phyloP scores from a whole-genome alignment of 1,140 invertebrate species.

The Pogonus chalceus region DNA sequence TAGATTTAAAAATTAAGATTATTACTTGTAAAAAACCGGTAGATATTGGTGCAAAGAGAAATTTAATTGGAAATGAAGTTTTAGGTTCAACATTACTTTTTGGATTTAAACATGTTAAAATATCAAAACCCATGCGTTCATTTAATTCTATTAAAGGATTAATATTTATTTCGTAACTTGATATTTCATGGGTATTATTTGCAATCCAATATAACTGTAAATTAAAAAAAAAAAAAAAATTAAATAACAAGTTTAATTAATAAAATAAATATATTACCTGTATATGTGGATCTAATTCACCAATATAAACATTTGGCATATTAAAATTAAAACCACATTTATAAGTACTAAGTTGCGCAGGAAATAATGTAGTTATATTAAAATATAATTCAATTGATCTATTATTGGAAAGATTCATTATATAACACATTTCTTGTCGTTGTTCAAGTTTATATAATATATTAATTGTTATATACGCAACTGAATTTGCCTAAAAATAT shows the following conservation, averaged over 20 bases:
- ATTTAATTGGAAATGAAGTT: slow-evolving; percentile 13
- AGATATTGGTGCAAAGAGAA: slow-evolving; percentile 23
- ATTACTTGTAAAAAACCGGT: slow-evolving; percentile 4
- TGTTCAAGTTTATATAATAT: slow-evolving; percentile 13
- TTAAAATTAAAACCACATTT: slow-evolving; percentile 3
- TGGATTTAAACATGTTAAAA: slow-evolving; percentile 22
- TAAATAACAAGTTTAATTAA: neutral
- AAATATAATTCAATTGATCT: slow-evolving; percentile 17
- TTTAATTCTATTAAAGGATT: slow-evolving; percentile 13
- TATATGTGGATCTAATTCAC: slow-evolving; percentile 12
- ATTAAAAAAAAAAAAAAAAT: neutral
- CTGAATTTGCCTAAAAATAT: slow-evolving; percentile 10
- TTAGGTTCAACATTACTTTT: slow-evolving; percentile 13
- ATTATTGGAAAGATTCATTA: slow-evolving; percentile 14
- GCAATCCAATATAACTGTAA: slow-evolving; percentile 22
- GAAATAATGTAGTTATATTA: slow-evolving; percentile 14
- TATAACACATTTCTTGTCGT: slow-evolving; percentile 13
- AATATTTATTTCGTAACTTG: slow-evolving; percentile 15
- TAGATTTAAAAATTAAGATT: neutral
- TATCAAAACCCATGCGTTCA: slow-evolving; percentile 12
- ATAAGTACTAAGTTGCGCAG: slow-evolving; percentile 9
- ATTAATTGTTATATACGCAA: slow-evolving; percentile 8
- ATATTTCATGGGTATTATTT: slow-evolving; percentile 20
- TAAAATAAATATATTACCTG: neutral
- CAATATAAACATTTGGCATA: slow-evolving; percentile 14